Evolutionary conservation across 1,140 invertebrate species (phyloP).

Genomic region (Zophobas atratus): DNA sequence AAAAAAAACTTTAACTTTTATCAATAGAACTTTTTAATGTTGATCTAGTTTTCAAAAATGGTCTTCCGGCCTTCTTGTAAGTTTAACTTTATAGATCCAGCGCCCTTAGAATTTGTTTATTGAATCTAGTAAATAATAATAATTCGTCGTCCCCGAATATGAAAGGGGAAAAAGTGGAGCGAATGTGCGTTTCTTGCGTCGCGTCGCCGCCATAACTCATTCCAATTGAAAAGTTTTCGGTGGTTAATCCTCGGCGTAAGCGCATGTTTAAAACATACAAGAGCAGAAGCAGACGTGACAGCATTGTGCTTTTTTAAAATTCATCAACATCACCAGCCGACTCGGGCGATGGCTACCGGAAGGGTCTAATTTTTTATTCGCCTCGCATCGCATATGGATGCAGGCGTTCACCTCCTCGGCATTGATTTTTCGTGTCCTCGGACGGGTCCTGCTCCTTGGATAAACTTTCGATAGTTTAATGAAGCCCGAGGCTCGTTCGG

Average conservation of each 20-base stretch:
- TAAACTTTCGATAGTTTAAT: conserved; percentile 45
- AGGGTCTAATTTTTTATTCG: conserved; percentile 55
- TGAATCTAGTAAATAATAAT: too few relatives aligned
- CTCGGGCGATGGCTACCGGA: conserved; percentile 48
- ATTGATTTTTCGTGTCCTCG: conserved; percentile 50
- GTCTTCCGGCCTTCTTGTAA: too few relatives aligned
- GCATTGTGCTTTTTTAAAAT: conserved; percentile 52
- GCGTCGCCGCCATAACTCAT: neutral
- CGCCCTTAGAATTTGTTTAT: too few relatives aligned
- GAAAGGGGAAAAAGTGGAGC: too few relatives aligned
- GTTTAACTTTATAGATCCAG: too few relatives aligned
- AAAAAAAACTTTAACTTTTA: too few relatives aligned
- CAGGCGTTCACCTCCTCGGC: conserved; percentile 50
- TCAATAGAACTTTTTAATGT: too few relatives aligned
- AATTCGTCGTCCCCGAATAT: too few relatives aligned
- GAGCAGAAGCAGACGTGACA: conserved; percentile 38
- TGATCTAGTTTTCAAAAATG: too few relatives aligned
- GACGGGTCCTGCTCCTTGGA: conserved; percentile 23
- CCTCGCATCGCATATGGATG: conserved; percentile 55
- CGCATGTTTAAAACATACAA: conserved; percentile 50
- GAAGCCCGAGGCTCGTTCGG: conserved; percentile 19
- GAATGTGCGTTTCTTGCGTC: neutral
- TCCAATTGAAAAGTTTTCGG: neutral
- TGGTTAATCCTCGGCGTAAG: conserved; percentile 25
- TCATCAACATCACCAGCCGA: conserved; percentile 52